phyloP scores from a whole-genome alignment of 2,113 vertebrate species.

The Rutilus rutilus region DNA sequence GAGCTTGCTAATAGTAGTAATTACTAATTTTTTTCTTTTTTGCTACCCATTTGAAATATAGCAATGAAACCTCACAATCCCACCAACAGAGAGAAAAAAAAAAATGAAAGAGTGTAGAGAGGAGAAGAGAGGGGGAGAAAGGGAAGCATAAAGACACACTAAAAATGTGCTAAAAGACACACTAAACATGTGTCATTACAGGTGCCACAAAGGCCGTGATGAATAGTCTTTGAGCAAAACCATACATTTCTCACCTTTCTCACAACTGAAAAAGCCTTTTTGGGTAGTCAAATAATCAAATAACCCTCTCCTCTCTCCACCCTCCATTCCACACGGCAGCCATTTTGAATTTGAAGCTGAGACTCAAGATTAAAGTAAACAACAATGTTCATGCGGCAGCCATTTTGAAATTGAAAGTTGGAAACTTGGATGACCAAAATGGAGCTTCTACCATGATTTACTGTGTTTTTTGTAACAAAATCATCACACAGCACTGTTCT shows the following conservation, averaged over 20 bases:
- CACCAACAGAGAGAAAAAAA: slow-evolving; percentile 19
- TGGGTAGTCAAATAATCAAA: neutral
- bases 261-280: neutral
- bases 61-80: slow-evolving; percentile 55
- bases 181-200: no score
- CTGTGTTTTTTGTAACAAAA: neutral
- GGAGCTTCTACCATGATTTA: neutral
- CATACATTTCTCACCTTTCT: neutral
- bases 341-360: no score
- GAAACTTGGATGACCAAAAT: neutral
- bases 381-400: neutral
- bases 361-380: no score
- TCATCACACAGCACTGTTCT: neutral
- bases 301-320: neutral
- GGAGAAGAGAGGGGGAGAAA: neutral
- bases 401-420: neutral
- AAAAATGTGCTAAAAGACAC: neutral
- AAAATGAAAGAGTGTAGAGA: neutral
- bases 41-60: slow-evolving; percentile 43
- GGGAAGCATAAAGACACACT: neutral
- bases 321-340: neutral
- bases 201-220: neutral
- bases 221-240: neutral
- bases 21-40: slow-evolving; percentile 64
- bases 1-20: slow-evolving; percentile 64